Conservation (phyloP, 2,888 invertebrate genomes). For the Drosophila gaucha region DNA sequence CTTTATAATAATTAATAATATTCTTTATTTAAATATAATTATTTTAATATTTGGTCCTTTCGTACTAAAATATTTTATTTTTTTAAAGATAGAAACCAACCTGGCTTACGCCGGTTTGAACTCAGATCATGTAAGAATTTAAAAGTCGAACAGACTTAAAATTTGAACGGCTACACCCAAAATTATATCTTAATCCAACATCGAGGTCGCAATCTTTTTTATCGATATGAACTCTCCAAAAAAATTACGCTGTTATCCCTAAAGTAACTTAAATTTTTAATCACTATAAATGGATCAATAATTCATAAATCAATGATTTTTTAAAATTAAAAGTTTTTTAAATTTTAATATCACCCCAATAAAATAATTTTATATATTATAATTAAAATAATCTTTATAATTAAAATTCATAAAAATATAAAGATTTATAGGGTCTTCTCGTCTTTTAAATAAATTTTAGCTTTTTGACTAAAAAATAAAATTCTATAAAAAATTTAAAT, state of each 20-base stretch:
- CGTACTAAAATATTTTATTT: conserved; percentile 89
- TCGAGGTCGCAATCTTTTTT: conserved; percentile 93
- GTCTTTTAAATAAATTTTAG: conserved; percentile 88
- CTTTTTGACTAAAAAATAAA: conserved; percentile 89
- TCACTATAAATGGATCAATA: conserved; percentile 86
- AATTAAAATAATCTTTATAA: conserved; percentile 83
- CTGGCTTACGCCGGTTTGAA: conserved; percentile 94
- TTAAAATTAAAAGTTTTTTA: conserved; percentile 85
- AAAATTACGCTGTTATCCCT: conserved; percentile 94
- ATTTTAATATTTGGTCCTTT: conserved; percentile 89
- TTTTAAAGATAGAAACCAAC: conserved; percentile 93
- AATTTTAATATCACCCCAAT: conserved; percentile 89
- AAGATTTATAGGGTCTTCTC: conserved; percentile 93
- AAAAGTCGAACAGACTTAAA: conserved; percentile 92
- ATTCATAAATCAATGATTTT: conserved; percentile 85
- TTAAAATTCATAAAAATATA: conserved; percentile 83
- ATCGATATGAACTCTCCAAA: conserved; percentile 90
- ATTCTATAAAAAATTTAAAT: conserved; percentile 85
- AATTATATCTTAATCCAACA: conserved; percentile 92
- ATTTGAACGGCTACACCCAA: conserved; percentile 88
- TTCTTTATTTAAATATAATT: conserved; percentile 82
- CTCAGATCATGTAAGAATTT: conserved; percentile 95
- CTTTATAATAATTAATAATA: conserved; percentile 69
- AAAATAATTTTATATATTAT: conserved; percentile 85
- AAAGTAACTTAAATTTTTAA: no score